Conservation (phyloP, 1,140 invertebrate genomes). For the Drosophila pseudoananassae region DNA sequence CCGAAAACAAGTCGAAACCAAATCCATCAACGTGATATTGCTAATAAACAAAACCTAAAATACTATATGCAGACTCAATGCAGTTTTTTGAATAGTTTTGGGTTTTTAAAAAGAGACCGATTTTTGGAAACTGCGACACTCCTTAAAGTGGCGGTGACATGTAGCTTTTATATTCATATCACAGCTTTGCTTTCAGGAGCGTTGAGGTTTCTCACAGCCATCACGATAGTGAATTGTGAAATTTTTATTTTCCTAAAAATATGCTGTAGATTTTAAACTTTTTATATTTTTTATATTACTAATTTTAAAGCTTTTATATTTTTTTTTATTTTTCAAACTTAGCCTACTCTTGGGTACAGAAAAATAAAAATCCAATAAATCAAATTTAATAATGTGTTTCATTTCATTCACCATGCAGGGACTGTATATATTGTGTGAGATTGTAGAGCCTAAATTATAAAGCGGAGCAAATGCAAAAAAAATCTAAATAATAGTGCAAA, state of each 20-base stretch:
- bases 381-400: background rate
- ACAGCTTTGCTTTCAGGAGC: slow-evolving; percentile 94
- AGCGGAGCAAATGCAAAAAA: background rate
- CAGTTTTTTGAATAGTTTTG: slow-evolving; percentile 23
- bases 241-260: slow-evolving; percentile 7
- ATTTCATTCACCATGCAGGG: background rate
- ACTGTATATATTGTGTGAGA: too few species aligned
- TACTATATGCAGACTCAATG: background rate
- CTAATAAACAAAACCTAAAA: slow-evolving; percentile 63
- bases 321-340: slow-evolving; percentile 2
- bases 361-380: background rate
- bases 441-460: too few species aligned
- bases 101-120: background rate
- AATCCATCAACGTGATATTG: slow-evolving; percentile 81
- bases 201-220: slow-evolving; percentile 51
- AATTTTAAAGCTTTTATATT: background rate
- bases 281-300: background rate
- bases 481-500: slow-evolving; percentile 24
- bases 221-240: background rate
- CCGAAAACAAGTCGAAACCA: slow-evolving; percentile 37
- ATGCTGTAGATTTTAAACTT: background rate
- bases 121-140: slow-evolving; percentile 43
- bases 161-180: slow-evolving; percentile 88
- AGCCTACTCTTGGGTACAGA: slow-evolving; percentile 17
- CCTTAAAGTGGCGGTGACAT: slow-evolving; percentile 68